These are phyloP conservation scores for Callyntrura sp. DNA, from an alignment of 2,888 invertebrate genomes.

Conservation along the genomic window DNA sequence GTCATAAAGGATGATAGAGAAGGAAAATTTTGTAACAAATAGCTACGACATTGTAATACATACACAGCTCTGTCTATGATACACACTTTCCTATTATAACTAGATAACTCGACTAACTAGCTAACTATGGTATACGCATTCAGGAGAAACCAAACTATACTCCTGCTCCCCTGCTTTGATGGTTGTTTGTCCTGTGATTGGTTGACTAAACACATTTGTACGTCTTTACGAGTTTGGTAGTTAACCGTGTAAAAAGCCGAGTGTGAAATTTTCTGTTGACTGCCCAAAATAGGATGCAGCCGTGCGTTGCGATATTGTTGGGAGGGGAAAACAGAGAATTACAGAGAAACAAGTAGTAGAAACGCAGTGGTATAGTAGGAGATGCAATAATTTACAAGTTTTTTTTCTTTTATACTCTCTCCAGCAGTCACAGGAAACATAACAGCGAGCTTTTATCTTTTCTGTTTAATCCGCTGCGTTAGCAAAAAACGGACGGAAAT, in stretches of 20 bases:
- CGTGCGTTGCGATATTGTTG: neutral
- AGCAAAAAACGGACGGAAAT: neutral
- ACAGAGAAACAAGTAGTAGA: neutral
- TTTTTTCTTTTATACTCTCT: neutral
- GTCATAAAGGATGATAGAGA: too few species aligned
- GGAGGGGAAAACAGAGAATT: neutral
- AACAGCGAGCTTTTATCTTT: neutral
- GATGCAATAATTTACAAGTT: conserved; percentile 9
- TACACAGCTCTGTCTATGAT: too few species aligned
- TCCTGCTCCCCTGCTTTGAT: neutral
- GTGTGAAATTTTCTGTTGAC: neutral
- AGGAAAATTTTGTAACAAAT: too few species aligned
- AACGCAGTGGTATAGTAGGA: neutral
- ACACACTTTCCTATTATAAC: too few species aligned
- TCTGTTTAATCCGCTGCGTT: too few species aligned
- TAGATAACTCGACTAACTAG: too few species aligned
- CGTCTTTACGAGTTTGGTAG: neutral
- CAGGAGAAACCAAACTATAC: too few species aligned
- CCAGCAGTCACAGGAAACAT: neutral
- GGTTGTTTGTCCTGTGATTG: conserved; percentile 7
- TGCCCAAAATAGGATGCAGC: neutral
- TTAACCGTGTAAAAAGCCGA: neutral
- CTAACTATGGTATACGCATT: too few species aligned
- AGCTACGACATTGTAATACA: too few species aligned
- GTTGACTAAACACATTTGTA: conserved; percentile 12